A percentile compares a stretch with the other conserved stretches of the same genome.
Evolutionary conservation across 2,797 vertebrate species (phyloP).

Genomic region (Sphenopsis melanotis): DNA sequence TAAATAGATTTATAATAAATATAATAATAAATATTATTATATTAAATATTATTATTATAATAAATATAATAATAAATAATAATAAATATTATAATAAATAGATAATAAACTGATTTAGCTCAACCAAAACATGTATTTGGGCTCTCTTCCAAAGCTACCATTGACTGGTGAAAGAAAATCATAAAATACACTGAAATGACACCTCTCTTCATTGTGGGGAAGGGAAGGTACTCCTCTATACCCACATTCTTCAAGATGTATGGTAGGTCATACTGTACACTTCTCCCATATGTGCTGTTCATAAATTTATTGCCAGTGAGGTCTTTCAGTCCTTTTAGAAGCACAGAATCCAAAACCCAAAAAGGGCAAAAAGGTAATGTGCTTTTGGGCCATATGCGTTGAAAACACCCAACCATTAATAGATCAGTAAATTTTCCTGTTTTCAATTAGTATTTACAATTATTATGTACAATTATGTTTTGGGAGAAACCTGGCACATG

Average conservation of each 20-base stretch:
- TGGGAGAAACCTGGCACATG: not conserved
- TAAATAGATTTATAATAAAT: too few species aligned
- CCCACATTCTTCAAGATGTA: not conserved
- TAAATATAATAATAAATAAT: too few species aligned
- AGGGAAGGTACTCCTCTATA: not conserved
- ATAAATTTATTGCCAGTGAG: not conserved
- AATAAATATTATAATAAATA: too few species aligned
- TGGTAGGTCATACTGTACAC: not conserved
- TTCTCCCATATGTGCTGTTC: not conserved
- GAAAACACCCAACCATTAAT: not conserved
- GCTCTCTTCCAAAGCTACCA: not conserved
- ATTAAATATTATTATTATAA: too few species aligned
- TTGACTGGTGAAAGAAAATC: not conserved
- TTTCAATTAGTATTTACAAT: not conserved
- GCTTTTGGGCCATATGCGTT: not conserved
- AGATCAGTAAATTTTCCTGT: not conserved
- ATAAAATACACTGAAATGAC: not conserved
- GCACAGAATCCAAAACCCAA: not conserved
- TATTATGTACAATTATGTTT: not conserved
- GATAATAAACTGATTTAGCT: not conserved
- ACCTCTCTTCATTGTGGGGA: not conserved
- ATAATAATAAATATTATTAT: too few species aligned
- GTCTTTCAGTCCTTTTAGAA: not conserved
- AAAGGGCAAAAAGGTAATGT: not conserved
- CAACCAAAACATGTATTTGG: not conserved